A percentile compares a stretch with the other conserved stretches of the same genome.
Conservation (phyloP, 2,888 invertebrate species). For the Dolichomitus sp. region DNA sequence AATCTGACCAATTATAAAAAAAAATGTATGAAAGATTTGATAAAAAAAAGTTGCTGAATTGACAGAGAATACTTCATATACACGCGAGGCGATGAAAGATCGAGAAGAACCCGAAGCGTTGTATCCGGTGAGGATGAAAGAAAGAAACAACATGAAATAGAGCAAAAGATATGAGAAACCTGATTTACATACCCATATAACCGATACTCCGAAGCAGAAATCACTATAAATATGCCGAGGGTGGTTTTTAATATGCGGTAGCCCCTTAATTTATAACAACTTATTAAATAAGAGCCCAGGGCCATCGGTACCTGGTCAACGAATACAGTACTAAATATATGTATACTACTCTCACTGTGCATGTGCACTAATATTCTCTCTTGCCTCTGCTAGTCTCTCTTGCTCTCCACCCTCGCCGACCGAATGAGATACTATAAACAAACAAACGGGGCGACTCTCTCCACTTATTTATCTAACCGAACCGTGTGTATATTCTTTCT, state of each 20-base stretch:
- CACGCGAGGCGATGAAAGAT: conserved; percentile 25
- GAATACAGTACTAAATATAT: conserved; percentile 9
- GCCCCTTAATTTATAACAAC: conserved; percentile 82
- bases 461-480: conserved; percentile 47
- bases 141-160: conserved; percentile 41
- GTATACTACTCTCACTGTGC: conserved; percentile 9
- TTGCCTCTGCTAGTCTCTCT: conserved; percentile 36
- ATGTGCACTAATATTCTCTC: conserved; percentile 34
- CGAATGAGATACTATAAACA: conserved; percentile 73
- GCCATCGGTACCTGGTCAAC: conserved; percentile 68
- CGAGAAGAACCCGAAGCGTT: conserved; percentile 39
- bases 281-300: conserved; percentile 81
- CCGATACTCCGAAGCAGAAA: conserved; percentile 72
- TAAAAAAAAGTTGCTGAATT: too few species aligned
- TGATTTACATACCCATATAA: conserved; percentile 80
- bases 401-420: conserved; percentile 44
- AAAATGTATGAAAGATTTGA: conserved; percentile 3
- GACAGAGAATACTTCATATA: neutral
- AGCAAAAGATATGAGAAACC: conserved; percentile 41
- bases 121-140: conserved; percentile 52
- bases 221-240: conserved; percentile 81
- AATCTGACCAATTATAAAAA: too few species aligned
- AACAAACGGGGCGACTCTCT: conserved; percentile 52
- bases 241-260: conserved; percentile 81
- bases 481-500: conserved; percentile 3